Conservation (phyloP, 2,888 invertebrate species). For the Steinernema carpocapsae region DNA sequence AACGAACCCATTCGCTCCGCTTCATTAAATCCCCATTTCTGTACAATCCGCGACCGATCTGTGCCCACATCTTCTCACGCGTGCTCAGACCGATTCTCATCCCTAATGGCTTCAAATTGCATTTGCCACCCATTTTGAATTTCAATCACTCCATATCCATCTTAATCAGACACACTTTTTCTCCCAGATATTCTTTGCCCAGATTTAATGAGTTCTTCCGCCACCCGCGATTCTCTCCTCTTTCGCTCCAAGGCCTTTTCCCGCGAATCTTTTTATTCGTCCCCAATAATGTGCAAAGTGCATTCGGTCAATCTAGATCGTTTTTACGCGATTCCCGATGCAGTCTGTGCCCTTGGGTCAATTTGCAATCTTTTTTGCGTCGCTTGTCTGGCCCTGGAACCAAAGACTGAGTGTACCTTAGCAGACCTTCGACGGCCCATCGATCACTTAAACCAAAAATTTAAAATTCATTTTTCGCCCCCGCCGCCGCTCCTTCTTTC, state of each 20-base stretch:
- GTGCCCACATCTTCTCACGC: too few relatives aligned
- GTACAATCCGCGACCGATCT: too few relatives aligned
- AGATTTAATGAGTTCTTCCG: not conserved
- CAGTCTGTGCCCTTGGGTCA: too few relatives aligned
- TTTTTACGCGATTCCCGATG: conserved; percentile 12
- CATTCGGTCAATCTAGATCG: not conserved
- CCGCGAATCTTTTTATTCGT: conserved; percentile 10
- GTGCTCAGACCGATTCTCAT: too few relatives aligned
- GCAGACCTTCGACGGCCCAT: not conserved
- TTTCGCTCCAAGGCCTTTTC: not conserved
- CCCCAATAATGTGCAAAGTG: conserved; percentile 21
- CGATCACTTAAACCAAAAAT: not conserved
- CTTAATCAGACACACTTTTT: not conserved
- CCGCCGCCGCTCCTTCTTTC: not conserved
- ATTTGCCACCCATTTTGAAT: not conserved
- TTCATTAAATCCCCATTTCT: too few relatives aligned
- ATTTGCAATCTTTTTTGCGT: too few relatives aligned
- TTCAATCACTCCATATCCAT: not conserved
- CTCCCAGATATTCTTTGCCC: not conserved
- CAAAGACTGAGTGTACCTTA: not conserved
- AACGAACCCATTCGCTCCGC: too few relatives aligned
- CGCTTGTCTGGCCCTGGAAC: too few relatives aligned
- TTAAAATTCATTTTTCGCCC: conserved; percentile 27
- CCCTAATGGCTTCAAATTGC: too few relatives aligned
- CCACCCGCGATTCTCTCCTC: not conserved